Evolutionary conservation across 37 sponge, comb jelly and placozoan genomes (phyloP).

Genomic region (Halichondria panicea): DNA sequence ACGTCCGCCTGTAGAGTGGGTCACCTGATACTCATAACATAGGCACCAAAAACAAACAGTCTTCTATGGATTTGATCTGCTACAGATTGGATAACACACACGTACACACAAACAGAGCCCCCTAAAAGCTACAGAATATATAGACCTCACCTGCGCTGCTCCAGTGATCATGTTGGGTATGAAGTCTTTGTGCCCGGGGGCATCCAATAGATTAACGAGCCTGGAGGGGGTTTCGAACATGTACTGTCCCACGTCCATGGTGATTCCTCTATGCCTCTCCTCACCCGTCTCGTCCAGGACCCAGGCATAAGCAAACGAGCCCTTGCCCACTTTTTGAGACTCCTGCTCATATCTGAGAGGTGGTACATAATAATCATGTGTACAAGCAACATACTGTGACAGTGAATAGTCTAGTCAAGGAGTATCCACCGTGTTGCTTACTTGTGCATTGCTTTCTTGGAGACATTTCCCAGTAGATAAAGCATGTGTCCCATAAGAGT

Average conservation of each 20-base stretch:
- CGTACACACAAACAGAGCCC: background rate
- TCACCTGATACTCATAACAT: no score
- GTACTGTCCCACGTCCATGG: conserved; percentile 92
- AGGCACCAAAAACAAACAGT: background rate
- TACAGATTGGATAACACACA: background rate
- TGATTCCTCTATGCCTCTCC: conserved; percentile 92
- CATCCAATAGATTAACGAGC: conserved; percentile 86
- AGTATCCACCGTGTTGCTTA: conserved; percentile 18
- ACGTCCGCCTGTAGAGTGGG: conserved; percentile 83
- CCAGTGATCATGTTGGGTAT: conserved; percentile 99
- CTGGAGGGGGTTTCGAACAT: conserved; percentile 80
- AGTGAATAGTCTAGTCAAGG: background rate
- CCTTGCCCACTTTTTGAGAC: conserved; percentile 86
- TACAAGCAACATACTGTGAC: background rate
- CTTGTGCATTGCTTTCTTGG: conserved; percentile 94
- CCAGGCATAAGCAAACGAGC: conserved; percentile 99
- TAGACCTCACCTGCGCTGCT: conserved; percentile 80
- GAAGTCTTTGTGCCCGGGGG: conserved; percentile 97
- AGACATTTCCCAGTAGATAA: conserved; percentile 81
- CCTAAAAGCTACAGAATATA: background rate
- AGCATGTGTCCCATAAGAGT: conserved; percentile 99
- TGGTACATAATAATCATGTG: background rate
- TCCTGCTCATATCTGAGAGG: conserved; percentile 73
- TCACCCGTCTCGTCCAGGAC: conserved; percentile 98
- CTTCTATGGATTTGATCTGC: background rate